Percentiles rank a stretch among this genome's conserved stretches.
Evolutionary conservation across 2,888 invertebrate genomes (phyloP).

Genomic region (Cancer borealis): DNA sequence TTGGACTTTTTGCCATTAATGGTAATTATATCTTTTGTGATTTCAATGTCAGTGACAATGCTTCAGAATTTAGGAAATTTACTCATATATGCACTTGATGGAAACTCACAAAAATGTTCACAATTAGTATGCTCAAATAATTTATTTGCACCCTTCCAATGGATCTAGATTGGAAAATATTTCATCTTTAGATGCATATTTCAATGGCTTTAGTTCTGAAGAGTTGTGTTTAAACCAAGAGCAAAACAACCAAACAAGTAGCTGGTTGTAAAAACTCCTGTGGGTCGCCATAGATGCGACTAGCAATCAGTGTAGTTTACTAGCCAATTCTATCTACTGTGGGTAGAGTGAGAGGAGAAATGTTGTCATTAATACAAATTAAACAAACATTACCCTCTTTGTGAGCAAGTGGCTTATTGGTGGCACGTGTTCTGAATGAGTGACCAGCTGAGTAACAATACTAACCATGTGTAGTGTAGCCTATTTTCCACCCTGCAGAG

Average conservation of each 20-base stretch:
- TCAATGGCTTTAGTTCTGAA: not conserved
- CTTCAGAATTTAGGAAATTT: conserved; percentile 5
- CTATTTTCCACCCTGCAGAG: not conserved
- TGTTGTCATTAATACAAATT: conserved; percentile 50
- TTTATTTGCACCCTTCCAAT: not conserved
- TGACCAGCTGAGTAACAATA: not conserved
- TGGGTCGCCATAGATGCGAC: conserved; percentile 70
- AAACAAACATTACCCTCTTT: conserved; percentile 29
- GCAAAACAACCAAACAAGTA: conserved; percentile 66
- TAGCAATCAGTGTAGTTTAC: conserved; percentile 72
- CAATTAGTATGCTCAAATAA: not conserved
- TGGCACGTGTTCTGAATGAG: not conserved
- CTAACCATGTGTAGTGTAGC: not conserved
- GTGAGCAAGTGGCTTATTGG: not conserved
- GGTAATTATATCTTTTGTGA: not conserved
- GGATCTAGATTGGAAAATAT: not conserved
- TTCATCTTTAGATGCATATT: not conserved
- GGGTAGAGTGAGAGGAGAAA: conserved; percentile 37
- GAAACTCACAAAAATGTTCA: not conserved
- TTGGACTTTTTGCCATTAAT: conserved; percentile 10
- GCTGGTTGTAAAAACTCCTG: conserved; percentile 73
- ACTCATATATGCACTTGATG: not conserved
- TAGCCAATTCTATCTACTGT: conserved; percentile 60
- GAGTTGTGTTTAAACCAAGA: conserved; percentile 62
- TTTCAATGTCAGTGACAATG: not conserved